Base-by-base conservation (phyloP, 2,888 invertebrate species). In the Agrotis segetum region DNA sequence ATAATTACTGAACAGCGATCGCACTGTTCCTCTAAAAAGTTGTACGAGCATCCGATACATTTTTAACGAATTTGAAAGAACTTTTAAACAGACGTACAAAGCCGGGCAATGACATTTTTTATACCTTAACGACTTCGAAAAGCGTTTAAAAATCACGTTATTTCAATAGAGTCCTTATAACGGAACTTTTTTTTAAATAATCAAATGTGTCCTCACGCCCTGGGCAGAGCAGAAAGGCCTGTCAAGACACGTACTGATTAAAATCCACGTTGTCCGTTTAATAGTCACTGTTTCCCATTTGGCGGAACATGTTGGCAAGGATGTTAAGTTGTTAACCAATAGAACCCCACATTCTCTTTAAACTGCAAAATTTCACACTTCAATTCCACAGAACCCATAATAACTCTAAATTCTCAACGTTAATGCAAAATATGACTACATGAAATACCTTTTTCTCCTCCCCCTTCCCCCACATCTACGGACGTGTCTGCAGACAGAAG, bases 351-450 rank as follows among this genome's bases (percentile, higher is more conserved):
- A 29, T 53, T 17, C 16, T 17, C 9, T 53, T 9, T 11, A 29
- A 7, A 50, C 9, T 59, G 17, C 40, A 40, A 56, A 59, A 34
- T 50, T 55, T 55, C 19, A 21, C 21, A 1, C 40, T 40, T 40
- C 40, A 40, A 21, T 58, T 44, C 21, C 24, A 11, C 49, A 19
- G 29, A 47, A 50, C 6, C 24, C 61, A 49, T 66, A 58, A 1
- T 69, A 52, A 73, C 53, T 69, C 68, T 58, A 53, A 71, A 68
- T 77, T 68, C 13, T 17, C 50, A 17, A 55, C 58, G 34, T 50
- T 65, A 75, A 52, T 71, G 59, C 62, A 46, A 78, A 55, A 78
- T 82, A 82, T 80, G 82, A 67, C 14, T 65, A 82, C 73, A 82
- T 59, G 64, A 65, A 77, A 80, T 73, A 67, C 69, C 73, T 73